These are phyloP conservation scores for Eledona agricola DNA, from an alignment of 2,888 invertebrate genomes.

Conservation along the genomic window DNA sequence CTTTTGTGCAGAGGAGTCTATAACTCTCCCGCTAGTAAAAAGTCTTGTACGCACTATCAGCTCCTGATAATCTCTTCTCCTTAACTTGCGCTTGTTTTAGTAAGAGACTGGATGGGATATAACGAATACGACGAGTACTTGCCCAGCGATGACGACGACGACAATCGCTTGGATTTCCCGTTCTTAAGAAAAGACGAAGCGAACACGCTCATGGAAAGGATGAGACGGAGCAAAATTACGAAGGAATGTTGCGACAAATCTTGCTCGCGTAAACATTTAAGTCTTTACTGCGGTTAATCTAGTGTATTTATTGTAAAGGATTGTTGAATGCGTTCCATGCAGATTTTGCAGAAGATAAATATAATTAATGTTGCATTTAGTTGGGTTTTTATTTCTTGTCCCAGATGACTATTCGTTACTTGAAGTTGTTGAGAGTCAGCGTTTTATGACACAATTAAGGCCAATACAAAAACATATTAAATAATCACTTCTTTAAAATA, in stretches of 20 bases:
- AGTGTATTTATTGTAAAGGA: constrained; percentile 2
- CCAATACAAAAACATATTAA: no score
- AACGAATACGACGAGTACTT: constrained; percentile 24
- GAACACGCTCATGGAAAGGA: constrained; percentile 16
- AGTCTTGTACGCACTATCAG: constrained; percentile 17
- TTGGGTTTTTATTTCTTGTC: no score
- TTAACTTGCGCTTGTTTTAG: constrained; percentile 14
- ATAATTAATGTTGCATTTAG: constrained; percentile 16
- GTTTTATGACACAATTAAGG: no score
- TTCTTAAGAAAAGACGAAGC: constrained; percentile 22
- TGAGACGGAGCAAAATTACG: constrained; percentile 15
- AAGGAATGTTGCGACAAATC: constrained; percentile 29
- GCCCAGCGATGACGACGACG: constrained; percentile 13
- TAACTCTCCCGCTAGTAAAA: constrained; percentile 21
- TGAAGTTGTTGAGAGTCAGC: no score
- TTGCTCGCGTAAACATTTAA: constrained; percentile 15
- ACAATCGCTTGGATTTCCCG: constrained; percentile 21
- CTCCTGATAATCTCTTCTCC: no score
- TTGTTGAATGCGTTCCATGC: constrained; percentile 1
- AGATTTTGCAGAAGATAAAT: constrained; percentile 14
- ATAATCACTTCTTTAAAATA: no score
- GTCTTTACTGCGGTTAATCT: constrained; percentile 19
- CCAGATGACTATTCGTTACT: no score
- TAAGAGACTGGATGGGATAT: constrained; percentile 12
- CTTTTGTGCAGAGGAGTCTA: constrained; percentile 28